Conservation (phyloP, 1,140 invertebrate genomes). For the Drosophila navojoa region DNA sequence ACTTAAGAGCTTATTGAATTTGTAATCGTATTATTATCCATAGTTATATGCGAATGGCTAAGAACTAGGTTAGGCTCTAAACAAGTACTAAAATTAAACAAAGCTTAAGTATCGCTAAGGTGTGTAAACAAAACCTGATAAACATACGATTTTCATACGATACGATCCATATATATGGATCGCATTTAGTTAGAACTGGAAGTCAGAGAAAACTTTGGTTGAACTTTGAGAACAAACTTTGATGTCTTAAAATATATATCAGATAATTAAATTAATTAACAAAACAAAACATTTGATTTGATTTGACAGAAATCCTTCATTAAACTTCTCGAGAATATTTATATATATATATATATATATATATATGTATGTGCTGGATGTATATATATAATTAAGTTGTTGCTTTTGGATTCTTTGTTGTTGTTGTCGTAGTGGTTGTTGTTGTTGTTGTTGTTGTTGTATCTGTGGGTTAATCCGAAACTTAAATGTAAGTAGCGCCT, state of each 20-base stretch:
- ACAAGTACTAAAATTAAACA: slow-evolving; percentile 54
- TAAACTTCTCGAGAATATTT: background rate
- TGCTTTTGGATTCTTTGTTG: slow-evolving; percentile 40
- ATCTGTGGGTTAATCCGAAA: slow-evolving; percentile 27
- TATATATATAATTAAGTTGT: slow-evolving; percentile 13
- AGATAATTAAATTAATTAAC: background rate
- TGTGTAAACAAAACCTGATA: slow-evolving; percentile 38
- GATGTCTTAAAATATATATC: slow-evolving; percentile 21
- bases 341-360: no score
- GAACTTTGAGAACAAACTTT: slow-evolving; percentile 68
- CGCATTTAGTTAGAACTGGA: slow-evolving; percentile 51
- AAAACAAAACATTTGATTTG: background rate
- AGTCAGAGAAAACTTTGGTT: slow-evolving; percentile 75
- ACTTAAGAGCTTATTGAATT: slow-evolving; percentile 70
- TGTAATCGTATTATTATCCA: slow-evolving; percentile 38
- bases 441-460: slow-evolving; percentile 6
- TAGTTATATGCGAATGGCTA: slow-evolving; percentile 46
- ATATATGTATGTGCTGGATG: no score
- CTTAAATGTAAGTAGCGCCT: slow-evolving; percentile 79
- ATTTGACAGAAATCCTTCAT: background rate
- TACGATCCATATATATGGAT: slow-evolving; percentile 31
- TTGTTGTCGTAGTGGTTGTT: background rate
- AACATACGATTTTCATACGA: slow-evolving; percentile 28
- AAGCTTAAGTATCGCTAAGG: slow-evolving; percentile 38
- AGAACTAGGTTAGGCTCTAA: slow-evolving; percentile 34